Evolutionary conservation across 2,113 vertebrate genomes (phyloP).

Genomic region (Paramisgurnus dabryanus): DNA sequence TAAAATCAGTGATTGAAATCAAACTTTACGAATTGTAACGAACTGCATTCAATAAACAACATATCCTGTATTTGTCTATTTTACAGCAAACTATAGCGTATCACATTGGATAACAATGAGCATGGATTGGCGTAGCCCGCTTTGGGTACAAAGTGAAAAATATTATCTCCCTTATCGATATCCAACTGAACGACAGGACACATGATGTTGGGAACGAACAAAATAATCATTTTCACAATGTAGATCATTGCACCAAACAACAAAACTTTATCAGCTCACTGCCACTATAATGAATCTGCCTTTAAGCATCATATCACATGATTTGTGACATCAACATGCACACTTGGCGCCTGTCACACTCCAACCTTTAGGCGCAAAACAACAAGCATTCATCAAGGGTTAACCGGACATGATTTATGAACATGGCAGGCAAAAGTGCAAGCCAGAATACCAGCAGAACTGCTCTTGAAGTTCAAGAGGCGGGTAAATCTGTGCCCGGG

Average conservation of each 20-base stretch:
- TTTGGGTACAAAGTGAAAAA: too few relatives aligned
- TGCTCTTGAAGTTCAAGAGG: conserved; percentile 48
- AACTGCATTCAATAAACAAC: too few relatives aligned
- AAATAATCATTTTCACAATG: background rate
- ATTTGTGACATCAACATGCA: conserved; percentile 10
- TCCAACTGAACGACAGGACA: background rate
- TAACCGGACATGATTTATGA: conserved; percentile 33
- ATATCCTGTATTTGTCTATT: too few relatives aligned
- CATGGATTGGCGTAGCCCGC: too few relatives aligned
- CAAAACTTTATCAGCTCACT: background rate
- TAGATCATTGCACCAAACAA: background rate
- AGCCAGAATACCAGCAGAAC: conserved; percentile 15
- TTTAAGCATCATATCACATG: background rate
- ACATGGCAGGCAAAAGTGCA: conserved; percentile 14
- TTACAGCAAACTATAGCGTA: too few relatives aligned
- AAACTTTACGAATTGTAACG: too few relatives aligned
- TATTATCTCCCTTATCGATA: too few relatives aligned
- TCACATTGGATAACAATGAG: too few relatives aligned
- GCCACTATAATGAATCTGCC: background rate
- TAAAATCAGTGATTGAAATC: too few relatives aligned
- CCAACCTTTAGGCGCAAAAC: background rate
- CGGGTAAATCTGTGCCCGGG: conserved; percentile 71
- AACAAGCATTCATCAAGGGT: background rate
- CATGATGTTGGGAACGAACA: background rate
- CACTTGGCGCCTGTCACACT: background rate